phyloP scores from a whole-genome alignment of 2,113 vertebrate species.

The Pholis gunnellus region DNA sequence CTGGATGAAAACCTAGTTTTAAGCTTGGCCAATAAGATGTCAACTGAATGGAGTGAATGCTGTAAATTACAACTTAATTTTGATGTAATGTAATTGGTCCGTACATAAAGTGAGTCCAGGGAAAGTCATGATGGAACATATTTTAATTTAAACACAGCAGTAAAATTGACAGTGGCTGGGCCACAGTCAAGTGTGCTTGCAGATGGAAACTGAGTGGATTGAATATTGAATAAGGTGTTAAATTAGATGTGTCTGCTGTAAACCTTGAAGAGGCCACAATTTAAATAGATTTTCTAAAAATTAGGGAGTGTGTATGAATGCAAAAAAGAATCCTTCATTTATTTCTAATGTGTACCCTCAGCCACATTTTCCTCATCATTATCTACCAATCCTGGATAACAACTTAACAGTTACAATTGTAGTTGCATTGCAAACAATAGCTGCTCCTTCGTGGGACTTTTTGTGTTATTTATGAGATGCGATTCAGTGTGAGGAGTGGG shows the following conservation, averaged over 20 bases:
- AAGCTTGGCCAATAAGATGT: constrained; percentile 8
- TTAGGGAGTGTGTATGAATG: background rate
- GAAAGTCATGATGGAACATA: background rate
- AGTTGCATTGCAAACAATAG: constrained; percentile 15
- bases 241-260: background rate
- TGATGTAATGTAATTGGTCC: constrained; percentile 3
- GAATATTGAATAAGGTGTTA: background rate
- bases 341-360: background rate
- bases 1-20: background rate
- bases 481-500: constrained; percentile 27
- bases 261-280: background rate
- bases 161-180: background rate
- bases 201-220: background rate
- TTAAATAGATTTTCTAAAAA: background rate
- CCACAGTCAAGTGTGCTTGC: background rate
- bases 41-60: constrained; percentile 8
- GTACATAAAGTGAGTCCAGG: background rate
- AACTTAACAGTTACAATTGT: constrained; percentile 8
- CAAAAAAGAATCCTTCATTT: background rate
- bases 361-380: background rate
- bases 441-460: constrained; percentile 1
- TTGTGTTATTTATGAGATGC: constrained; percentile 38
- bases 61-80: background rate
- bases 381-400: background rate
- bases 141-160: constrained; percentile 14